Base-by-base conservation (phyloP, 2,888 invertebrate genomes). In the Autographa pulchrina region DNA sequence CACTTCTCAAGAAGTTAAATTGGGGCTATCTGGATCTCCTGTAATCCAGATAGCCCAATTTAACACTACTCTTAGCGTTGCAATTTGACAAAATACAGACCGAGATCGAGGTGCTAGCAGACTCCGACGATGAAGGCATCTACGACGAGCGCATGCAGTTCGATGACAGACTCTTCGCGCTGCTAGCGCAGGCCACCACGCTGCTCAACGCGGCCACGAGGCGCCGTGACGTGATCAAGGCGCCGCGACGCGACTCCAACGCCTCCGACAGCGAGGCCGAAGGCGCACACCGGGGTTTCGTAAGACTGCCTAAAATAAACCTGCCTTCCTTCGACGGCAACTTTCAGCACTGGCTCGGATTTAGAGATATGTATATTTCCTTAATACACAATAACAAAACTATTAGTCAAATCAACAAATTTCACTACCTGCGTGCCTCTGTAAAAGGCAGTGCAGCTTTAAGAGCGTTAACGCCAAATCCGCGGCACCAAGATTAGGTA, bases 381-480 rank as follows among this genome's bases (percentile, higher is more conserved):
- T 25, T 25, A 25, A 25, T 25, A 25, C 25, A 25, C 25, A 48
- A 43, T 59, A 20, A 43, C 41, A 56, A 32, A 13, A 14, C 56
- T 20, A 65, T 58, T 25, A 32, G 58, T 25, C 14, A 41, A 14
- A 58, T 56, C 14, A 59, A 14, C 5, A 58, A 43, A n/a, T 38
- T 65, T 14, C 38, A 58, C 38, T 69, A 69, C 20, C 20, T 69
- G 25, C 60, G 69, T 14, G 64, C 70, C 1, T 54, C 74, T 3
- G 59, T 81, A 13, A 77, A 72, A n/a, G 77, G 74, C 20, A 77
- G 69, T 65, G 80, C 77, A 0, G 41, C 74, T 31, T 59, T 68
- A n/a, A n/a, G n/a, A n/a, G n/a, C n/a, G n/a, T n/a, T n/a, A n/a
- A n/a, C n/a, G n/a, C n/a, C n/a, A n/a, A n/a, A n/a, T n/a, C n/a